Conservation (phyloP, 2,797 vertebrate species). For the Oophaga sylvatica region DNA sequence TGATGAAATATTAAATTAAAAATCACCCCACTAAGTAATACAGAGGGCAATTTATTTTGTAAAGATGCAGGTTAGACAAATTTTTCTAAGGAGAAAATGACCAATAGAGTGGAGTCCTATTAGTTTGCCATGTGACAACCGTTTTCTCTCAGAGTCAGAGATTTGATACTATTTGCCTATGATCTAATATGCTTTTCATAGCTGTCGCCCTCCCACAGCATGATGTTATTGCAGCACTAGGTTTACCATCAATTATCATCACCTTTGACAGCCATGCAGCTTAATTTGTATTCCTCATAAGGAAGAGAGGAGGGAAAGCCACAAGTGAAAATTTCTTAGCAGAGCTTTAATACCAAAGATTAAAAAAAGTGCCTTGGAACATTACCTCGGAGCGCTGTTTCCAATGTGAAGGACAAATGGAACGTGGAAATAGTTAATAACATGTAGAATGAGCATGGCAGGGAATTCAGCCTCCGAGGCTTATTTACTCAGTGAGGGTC, state of each 20-base stretch:
- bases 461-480: no score
- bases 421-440: no score
- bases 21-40: constrained; percentile 31
- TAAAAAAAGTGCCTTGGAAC: not conserved
- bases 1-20: not conserved
- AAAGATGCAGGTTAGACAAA: not conserved
- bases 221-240: constrained; percentile 40
- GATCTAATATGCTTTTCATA: constrained; percentile 51
- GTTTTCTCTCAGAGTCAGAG: constrained; percentile 8
- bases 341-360: not conserved
- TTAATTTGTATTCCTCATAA: constrained; percentile 36
- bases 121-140: constrained; percentile 25
- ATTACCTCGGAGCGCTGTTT: not conserved
- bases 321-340: constrained; percentile 15
- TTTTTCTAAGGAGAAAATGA: constrained; percentile 2
- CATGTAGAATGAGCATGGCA: no score
- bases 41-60: constrained; percentile 35
- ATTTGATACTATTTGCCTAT: constrained; percentile 49
- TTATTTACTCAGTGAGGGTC: no score
- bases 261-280: constrained; percentile 44
- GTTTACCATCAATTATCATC: constrained; percentile 48
- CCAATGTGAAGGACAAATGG: no score
- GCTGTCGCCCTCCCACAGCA: constrained; percentile 37
- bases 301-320: constrained; percentile 27
- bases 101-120: constrained; percentile 37